Conservation (phyloP, 2,888 invertebrate species). For the Hirtodrosophila trivittata region DNA sequence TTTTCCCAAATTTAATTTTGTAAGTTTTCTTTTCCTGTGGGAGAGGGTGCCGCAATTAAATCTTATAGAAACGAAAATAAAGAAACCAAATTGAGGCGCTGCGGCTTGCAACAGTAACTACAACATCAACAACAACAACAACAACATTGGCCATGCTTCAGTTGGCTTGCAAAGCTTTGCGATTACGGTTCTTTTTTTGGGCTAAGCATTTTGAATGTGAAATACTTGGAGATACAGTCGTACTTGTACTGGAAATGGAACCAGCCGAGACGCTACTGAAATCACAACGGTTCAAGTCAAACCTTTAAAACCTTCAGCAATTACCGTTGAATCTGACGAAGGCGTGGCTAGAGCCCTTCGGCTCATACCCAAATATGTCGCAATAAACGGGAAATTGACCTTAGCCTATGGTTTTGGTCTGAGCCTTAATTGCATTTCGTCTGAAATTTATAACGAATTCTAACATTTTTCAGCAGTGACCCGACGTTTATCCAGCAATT, state of each 20-base stretch:
- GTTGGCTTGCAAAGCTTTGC: conserved; percentile 48
- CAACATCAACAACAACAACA: conserved; percentile 12
- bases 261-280: too few relatives aligned
- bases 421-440: conserved; percentile 16
- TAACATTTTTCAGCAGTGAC: conserved; percentile 6
- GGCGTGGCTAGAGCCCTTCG: conserved; percentile 52
- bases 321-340: too few relatives aligned
- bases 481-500: not conserved
- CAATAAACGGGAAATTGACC: conserved; percentile 28
- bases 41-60: conserved; percentile 67
- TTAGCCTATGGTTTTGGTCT: conserved; percentile 10
- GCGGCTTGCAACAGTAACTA: conserved; percentile 37
- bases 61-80: conserved; percentile 50
- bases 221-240: conserved; percentile 47
- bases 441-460: conserved; percentile 46
- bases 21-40: conserved; percentile 11
- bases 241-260: too few relatives aligned
- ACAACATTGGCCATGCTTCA: conserved; percentile 61
- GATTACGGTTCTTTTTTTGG: conserved; percentile 55
- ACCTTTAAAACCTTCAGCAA: too few relatives aligned
- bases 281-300: too few relatives aligned
- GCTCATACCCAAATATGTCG: conserved; percentile 38
- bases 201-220: too few relatives aligned
- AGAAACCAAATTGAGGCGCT: conserved; percentile 50
- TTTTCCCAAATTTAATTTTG: conserved; percentile 19